phyloP scores from a whole-genome alignment of 2,888 invertebrate genomes.

The Ferrisia virgata region DNA sequence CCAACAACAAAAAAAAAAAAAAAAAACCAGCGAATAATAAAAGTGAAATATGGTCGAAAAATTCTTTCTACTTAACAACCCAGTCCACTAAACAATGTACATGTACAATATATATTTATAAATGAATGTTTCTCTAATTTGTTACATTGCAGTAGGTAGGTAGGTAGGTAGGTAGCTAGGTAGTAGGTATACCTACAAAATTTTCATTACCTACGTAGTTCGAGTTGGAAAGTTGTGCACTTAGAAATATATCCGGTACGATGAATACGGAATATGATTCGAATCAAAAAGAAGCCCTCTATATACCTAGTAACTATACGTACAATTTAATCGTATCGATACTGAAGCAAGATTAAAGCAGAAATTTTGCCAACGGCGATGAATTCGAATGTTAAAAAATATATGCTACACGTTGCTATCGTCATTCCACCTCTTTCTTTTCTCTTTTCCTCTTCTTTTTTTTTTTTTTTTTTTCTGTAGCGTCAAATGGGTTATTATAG shows the following conservation, averaged over 20 bases:
- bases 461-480: neutral
- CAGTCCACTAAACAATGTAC: neutral
- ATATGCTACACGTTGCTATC: neutral
- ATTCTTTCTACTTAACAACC: neutral
- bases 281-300: neutral
- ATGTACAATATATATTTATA: no score
- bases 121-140: neutral
- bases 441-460: neutral
- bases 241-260: neutral
- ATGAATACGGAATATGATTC: neutral
- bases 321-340: neutral
- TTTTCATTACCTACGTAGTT: neutral
- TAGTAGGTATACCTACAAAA: no score
- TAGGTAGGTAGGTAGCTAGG: no score
- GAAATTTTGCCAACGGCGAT: neutral
- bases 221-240: neutral
- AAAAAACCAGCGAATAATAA: neutral
- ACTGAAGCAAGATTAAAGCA: slow-evolving; percentile 11
- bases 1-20: no score
- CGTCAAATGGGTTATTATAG: neutral
- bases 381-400: slow-evolving; percentile 18
- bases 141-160: neutral
- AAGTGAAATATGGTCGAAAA: neutral
- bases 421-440: no score
- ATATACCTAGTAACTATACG: no score